A percentile compares a stretch with the other conserved stretches of the same genome.
Evolutionary conservation across 2,113 vertebrate genomes (phyloP).

Genomic region (Tupaia chinensis): DNA sequence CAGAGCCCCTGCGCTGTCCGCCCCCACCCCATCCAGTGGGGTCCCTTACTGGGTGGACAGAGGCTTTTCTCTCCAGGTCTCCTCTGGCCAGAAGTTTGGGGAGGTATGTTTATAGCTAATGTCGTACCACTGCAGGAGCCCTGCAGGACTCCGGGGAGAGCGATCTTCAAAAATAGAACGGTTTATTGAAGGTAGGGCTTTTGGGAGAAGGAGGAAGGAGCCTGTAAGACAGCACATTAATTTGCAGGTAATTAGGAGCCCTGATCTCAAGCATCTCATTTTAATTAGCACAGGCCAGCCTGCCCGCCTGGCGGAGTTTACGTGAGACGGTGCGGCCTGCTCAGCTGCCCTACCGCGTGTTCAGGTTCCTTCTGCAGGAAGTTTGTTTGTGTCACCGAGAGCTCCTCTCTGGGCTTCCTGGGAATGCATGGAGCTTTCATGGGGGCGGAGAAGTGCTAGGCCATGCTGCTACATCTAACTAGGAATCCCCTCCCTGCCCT

Average conservation of each 20-base stretch:
- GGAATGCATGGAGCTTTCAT: not conserved
- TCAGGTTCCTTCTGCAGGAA: not conserved
- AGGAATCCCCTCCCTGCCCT: rapidly evolving
- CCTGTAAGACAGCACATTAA: not conserved
- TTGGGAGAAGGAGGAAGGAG: not conserved
- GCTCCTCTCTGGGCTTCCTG: not conserved
- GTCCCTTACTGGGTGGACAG: not conserved
- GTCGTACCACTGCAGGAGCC: not conserved
- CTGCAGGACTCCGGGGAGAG: not conserved
- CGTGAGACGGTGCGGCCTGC: too few species aligned
- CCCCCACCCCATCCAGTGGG: not conserved
- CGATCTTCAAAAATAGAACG: not conserved
- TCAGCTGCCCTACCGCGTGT: rapidly evolving
- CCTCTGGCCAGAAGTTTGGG: not conserved
- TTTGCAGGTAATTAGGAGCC: not conserved
- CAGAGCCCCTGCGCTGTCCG: rapidly evolving
- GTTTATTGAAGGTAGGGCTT: not conserved
- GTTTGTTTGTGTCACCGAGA: not conserved
- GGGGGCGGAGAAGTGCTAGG: not conserved
- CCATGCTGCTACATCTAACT: too few species aligned
- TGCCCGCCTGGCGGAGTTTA: rapidly evolving
- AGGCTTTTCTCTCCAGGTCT: not conserved
- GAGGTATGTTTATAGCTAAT: not conserved
- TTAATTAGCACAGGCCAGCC: not conserved
- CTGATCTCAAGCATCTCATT: not conserved